Conservation (phyloP, 1,140 invertebrate species). For the Varroa destructor region DNA sequence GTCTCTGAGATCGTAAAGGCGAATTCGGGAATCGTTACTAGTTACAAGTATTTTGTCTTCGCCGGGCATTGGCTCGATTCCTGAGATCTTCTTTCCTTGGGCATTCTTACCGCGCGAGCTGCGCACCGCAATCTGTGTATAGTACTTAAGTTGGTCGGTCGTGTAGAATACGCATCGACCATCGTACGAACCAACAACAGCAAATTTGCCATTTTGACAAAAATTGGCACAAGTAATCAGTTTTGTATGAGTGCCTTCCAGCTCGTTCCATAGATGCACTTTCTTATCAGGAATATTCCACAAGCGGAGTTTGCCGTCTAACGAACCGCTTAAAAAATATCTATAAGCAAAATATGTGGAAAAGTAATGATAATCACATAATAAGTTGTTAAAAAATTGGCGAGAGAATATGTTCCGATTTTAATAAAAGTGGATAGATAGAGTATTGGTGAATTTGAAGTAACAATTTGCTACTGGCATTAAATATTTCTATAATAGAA, state of each 20-base stretch:
- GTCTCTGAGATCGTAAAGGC: slow-evolving; percentile 90
- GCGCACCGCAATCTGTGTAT: slow-evolving; percentile 89
- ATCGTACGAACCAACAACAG: slow-evolving; percentile 94
- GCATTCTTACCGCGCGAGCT: slow-evolving; percentile 87
- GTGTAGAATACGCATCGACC: slow-evolving; percentile 95
- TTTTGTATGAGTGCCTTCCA: slow-evolving; percentile 70
- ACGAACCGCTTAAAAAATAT: slow-evolving; percentile 84
- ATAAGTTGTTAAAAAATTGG: not conserved
- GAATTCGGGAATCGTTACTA: slow-evolving; percentile 91
- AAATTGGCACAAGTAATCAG: slow-evolving; percentile 95
- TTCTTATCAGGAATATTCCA: slow-evolving; percentile 99
- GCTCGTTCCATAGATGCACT: slow-evolving; percentile 91
- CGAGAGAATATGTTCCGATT: too few relatives aligned
- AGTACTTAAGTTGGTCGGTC: slow-evolving; percentile 93
- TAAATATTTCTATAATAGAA: not conserved
- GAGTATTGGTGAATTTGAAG: too few relatives aligned
- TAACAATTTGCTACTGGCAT: not conserved
- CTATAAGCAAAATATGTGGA: slow-evolving; percentile 51
- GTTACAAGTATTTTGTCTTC: slow-evolving; percentile 94
- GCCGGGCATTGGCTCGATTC: slow-evolving; percentile 88
- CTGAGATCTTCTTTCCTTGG: slow-evolving; percentile 84
- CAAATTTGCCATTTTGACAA: slow-evolving; percentile 91
- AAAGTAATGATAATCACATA: slow-evolving; percentile 5
- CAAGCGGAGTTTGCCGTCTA: slow-evolving; percentile 87
- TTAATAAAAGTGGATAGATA: too few relatives aligned